Base-by-base conservation (phyloP, 2,888 invertebrate species). In the Cyclophora punctaria region DNA sequence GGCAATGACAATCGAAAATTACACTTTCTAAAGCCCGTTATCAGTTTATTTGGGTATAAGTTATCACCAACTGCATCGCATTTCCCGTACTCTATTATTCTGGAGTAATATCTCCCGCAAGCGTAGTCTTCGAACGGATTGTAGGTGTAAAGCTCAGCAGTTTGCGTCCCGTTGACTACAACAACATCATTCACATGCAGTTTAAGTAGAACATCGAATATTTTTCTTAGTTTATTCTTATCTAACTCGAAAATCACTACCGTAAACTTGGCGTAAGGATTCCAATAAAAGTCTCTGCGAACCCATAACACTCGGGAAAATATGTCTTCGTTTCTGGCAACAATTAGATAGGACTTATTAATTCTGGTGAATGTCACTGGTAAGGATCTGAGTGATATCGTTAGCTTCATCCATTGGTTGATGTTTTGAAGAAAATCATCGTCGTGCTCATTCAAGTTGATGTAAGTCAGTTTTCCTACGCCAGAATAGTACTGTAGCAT, bases 71-170 rank as follows among this genome's bases (percentile, higher is more conserved):
- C 2, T 20, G 53, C 44, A n/a, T 50, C 53, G 53, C 80, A 80
- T 46, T 60, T 52, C 3, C 80, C 80, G 3, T 63, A 57, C 34
- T 57, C 49, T 35, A 73, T 69, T 5, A 80, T 53, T 35, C 60
- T 53, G 3, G 66, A 60, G 48, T 71, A 80, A 41, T 67, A 61
- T 47, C 64, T 68, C 7, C 80, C 81, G 41, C 80, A 81, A 0
- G 65, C 67, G 45, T 67, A 70, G 45, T 79, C 72, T 49, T 73
- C 69, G 45, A 66, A 80, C 0, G 80, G 72, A 54, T 80, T 73
- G 52, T 78, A 80, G 0, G 73, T 64, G 48, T 69, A 78, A 5
- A 80, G 47, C 0, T 71, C 49, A 4, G 60, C 61, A 3, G 67
- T 56, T 0, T 40, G 34, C 1, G 57, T 66, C 33, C 67, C 67